These are phyloP conservation scores for Neopipo cinnamomea DNA, from an alignment of 2,113 vertebrate species.

Conservation along the genomic window DNA sequence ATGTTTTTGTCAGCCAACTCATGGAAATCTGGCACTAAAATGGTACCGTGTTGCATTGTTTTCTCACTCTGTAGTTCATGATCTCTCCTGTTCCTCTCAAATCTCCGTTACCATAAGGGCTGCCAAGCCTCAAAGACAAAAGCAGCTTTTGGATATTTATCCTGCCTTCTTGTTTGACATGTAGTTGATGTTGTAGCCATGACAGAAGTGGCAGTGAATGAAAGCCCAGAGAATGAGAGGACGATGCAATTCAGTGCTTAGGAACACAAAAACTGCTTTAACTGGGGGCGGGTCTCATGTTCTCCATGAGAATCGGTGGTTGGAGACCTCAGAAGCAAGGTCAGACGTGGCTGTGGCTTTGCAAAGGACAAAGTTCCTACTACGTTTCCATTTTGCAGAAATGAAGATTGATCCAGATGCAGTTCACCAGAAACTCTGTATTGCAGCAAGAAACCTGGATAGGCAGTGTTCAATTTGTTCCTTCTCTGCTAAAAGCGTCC, in stretches of 20 bases:
- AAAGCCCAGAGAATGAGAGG: neutral
- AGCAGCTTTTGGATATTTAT: neutral
- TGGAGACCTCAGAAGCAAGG: neutral
- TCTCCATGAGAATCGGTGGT: neutral
- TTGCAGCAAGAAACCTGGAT: neutral
- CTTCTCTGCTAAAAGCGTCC: neutral
- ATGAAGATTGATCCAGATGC: neutral
- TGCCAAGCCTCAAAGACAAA: neutral
- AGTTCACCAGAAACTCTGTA: neutral
- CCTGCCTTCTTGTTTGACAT: neutral
- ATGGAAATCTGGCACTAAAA: neutral
- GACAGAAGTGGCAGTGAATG: neutral
- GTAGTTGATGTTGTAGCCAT: neutral
- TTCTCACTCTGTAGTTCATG: neutral
- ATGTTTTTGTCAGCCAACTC: neutral
- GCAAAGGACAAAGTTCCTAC: neutral
- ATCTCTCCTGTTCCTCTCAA: neutral
- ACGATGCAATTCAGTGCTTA: neutral
- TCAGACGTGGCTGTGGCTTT: neutral
- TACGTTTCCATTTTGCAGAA: neutral
- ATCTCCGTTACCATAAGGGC: neutral
- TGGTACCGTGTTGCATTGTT: neutral
- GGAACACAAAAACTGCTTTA: neutral
- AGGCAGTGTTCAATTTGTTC: neutral
- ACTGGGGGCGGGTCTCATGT: neutral